Evolutionary conservation across 1,140 invertebrate genomes (phyloP).

Genomic region (Saxidomus purpurata): DNA sequence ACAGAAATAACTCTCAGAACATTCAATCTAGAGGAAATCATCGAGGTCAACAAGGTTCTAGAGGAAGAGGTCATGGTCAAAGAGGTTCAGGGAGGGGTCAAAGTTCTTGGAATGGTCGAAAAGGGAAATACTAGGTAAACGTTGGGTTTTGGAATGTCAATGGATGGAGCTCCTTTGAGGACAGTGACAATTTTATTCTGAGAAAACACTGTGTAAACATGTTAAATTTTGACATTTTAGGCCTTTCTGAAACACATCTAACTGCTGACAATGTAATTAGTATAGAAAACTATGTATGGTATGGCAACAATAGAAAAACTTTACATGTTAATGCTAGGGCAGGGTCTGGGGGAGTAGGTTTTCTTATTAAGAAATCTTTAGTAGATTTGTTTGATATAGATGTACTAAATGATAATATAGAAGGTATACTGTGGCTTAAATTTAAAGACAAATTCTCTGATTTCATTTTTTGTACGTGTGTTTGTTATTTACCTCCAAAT

Average conservation of each 20-base stretch:
- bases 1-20: too few species aligned
- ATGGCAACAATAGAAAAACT: conserved; percentile 34
- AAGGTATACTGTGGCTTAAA: too few species aligned
- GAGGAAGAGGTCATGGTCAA: not conserved
- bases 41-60: too few species aligned
- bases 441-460: too few species aligned
- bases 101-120: too few species aligned
- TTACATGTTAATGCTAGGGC: not conserved
- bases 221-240: conserved; percentile 65
- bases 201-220: conserved; percentile 15
- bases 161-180: conserved; percentile 16
- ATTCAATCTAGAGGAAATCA: too few species aligned
- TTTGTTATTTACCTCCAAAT: too few species aligned
- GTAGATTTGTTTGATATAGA: not conserved
- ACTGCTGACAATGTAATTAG: conserved; percentile 24
- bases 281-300: conserved; percentile 48
- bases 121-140: not conserved
- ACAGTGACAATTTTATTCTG: conserved; percentile 41
- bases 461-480: too few species aligned
- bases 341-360: conserved; percentile 60
- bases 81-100: not conserved
- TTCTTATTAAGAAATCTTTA: conserved; percentile 36
- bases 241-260: conserved; percentile 61
- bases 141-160: conserved; percentile 34
- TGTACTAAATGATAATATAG: conserved; percentile 27